Evolutionary conservation across 2,797 vertebrate species (phyloP), one percentile per base, ranked within the genome.

Genomic region (Xenopus petersii): DNA sequence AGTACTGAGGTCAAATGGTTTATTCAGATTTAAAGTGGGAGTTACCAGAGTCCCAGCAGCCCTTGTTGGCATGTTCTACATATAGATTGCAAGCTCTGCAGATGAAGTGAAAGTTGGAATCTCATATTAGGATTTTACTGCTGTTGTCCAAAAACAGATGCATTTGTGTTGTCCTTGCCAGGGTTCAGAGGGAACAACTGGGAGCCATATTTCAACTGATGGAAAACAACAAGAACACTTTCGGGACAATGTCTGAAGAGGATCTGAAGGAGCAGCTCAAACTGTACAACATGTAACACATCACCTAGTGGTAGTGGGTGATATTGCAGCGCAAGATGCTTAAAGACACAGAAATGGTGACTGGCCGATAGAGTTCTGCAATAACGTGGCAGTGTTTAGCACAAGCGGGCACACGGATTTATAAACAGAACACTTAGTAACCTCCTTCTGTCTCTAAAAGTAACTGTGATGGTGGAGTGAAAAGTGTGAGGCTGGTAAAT

Each of bases 161-260:
- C 15, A 51, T 54, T 30, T 58, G 48, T 78, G 65, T 83, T 71
- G 74, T 82, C 86, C 89, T 83, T 91, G 67, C 77, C 89, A 98
- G 97, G 90, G 92, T 96, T 73, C 95, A 97, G 81, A 93, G 89
- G 70, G 94, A 99, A 77, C 96, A 98, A 88, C 89, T 98, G 85
- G 89, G 93, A n/a, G 94, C 94, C 88, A 97, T 98, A 90, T 98
- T 98, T 87, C 91, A 92, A 82, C 91, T 98, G 79, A 93, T 98
- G 85, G 88, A 91, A 81, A 93, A 95, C 73, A 96, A 96, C 87
- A 87, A 91, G 85, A 94, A 96, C 70, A 96, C 94, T 0, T 98
- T 98, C 68, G 97, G 96, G 36, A 93, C 95, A 49, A 93, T 98
- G 89, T 93, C 95, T 0, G 93, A 95, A 12, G 91, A 91, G 58